Percentiles rank a stretch among this genome's conserved stretches.
These are phyloP conservation scores for Neomonachus schauinslandi DNA, from an alignment of 2,113 vertebrate genomes.

Conservation along the genomic window DNA sequence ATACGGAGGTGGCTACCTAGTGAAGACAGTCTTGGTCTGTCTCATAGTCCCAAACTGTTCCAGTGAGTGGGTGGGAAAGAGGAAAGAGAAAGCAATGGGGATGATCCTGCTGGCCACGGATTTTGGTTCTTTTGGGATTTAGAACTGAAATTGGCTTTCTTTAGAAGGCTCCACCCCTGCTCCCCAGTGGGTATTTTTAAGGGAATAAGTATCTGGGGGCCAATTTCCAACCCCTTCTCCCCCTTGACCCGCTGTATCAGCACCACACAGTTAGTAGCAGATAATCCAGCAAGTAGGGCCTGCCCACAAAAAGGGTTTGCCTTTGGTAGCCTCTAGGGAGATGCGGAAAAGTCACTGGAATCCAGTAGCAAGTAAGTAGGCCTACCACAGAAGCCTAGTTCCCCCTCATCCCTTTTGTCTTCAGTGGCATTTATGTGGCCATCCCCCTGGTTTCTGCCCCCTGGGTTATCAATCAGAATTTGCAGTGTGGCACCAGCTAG, in stretches of 20 bases:
- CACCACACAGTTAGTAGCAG: neutral
- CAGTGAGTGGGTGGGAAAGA: neutral
- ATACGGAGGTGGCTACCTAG: neutral
- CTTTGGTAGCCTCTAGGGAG: neutral
- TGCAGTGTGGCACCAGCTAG: neutral
- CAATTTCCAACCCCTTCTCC: neutral
- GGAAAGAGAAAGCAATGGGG: neutral
- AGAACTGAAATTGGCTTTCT: neutral
- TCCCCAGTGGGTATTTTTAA: neutral
- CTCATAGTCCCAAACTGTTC: neutral
- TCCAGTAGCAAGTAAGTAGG: neutral
- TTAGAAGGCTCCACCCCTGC: neutral
- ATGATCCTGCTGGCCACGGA: neutral
- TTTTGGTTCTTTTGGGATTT: neutral
- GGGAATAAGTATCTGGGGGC: neutral
- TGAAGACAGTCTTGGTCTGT: neutral
- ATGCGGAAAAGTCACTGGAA: neutral
- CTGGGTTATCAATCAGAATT: neutral
- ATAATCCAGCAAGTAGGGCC: neutral
- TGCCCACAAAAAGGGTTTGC: neutral
- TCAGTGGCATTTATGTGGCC: neutral
- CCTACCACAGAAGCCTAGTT: neutral
- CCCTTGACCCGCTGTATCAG: neutral
- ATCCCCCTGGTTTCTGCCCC: neutral
- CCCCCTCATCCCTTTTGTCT: neutral